These are phyloP conservation scores for Rhabdomys pumilio DNA, from an alignment of 2,797 vertebrate genomes.

Conservation along the genomic window DNA sequence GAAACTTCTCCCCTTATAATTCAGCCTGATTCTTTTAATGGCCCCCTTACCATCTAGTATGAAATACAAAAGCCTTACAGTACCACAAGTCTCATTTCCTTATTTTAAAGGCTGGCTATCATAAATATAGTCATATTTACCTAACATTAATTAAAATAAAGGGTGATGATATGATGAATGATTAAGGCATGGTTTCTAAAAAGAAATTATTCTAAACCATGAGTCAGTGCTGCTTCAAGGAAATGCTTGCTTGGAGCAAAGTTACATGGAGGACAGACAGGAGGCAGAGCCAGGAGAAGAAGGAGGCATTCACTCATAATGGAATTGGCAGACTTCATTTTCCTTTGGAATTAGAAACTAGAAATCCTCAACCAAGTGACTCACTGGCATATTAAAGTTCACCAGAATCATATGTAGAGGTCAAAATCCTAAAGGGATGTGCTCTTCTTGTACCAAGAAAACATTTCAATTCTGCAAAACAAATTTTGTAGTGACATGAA, in stretches of 20 bases:
- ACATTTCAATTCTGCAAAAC: neutral
- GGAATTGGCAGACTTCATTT: neutral
- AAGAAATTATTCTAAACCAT: neutral
- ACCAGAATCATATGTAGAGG: neutral
- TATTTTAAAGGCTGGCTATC: slow-evolving; percentile 3
- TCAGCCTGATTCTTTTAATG: neutral
- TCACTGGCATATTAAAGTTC: neutral
- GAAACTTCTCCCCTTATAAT: neutral
- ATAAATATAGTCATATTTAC: neutral
- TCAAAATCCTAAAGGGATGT: neutral
- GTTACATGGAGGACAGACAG: neutral
- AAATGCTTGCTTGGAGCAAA: neutral
- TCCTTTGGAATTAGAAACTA: neutral
- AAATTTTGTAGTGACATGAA: neutral
- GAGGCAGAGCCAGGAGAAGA: neutral
- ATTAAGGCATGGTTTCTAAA: neutral
- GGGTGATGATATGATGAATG: neutral
- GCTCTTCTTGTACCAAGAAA: neutral
- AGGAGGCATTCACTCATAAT: neutral
- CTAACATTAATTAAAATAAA: neutral
- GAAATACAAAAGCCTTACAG: neutral
- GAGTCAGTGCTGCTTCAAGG: neutral
- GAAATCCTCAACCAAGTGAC: slow-evolving; percentile 39
- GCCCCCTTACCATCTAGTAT: neutral
- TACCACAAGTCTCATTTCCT: neutral